Percentiles rank a stretch among this genome's conserved stretches.
Conservation (phyloP, 2,113 vertebrate species). For the Mesitornis unicolor region DNA sequence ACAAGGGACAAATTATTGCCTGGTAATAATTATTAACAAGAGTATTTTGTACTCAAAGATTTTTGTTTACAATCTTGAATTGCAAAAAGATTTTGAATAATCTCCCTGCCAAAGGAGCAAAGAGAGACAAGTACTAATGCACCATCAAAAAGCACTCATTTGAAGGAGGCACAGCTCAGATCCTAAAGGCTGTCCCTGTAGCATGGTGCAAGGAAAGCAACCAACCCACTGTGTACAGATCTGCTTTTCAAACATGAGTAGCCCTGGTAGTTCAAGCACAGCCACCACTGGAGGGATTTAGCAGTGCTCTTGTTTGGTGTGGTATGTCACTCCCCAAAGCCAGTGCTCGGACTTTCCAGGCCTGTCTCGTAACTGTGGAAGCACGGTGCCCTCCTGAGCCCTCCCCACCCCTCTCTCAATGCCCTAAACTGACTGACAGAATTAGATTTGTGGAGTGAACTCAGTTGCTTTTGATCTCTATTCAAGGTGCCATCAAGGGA, state of each 20-base stretch:
- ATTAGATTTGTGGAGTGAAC: slow-evolving; percentile 52
- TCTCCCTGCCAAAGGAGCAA: neutral
- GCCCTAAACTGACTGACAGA: slow-evolving; percentile 28
- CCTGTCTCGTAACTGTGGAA: neutral
- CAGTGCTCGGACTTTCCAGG: neutral
- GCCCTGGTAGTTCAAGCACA: neutral
- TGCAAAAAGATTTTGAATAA: neutral
- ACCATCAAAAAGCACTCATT: rapidly evolving
- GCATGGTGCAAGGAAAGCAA: neutral
- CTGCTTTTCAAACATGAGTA: neutral
- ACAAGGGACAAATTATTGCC: neutral
- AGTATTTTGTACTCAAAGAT: neutral
- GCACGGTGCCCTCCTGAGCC: neutral
- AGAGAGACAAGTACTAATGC: neutral
- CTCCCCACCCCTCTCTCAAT: slow-evolving; percentile 39
- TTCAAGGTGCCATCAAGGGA: slow-evolving; percentile 66
- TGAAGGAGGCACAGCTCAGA: neutral
- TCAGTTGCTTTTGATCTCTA: slow-evolving; percentile 66
- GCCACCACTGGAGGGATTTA: neutral
- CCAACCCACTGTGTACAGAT: neutral
- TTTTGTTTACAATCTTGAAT: neutral
- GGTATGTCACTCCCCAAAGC: neutral
- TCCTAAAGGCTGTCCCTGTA: neutral
- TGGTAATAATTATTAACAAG: neutral
- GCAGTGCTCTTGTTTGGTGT: neutral